These are phyloP conservation scores for Nomada flava DNA, from an alignment of 2,888 invertebrate species.

Conservation along the genomic window DNA sequence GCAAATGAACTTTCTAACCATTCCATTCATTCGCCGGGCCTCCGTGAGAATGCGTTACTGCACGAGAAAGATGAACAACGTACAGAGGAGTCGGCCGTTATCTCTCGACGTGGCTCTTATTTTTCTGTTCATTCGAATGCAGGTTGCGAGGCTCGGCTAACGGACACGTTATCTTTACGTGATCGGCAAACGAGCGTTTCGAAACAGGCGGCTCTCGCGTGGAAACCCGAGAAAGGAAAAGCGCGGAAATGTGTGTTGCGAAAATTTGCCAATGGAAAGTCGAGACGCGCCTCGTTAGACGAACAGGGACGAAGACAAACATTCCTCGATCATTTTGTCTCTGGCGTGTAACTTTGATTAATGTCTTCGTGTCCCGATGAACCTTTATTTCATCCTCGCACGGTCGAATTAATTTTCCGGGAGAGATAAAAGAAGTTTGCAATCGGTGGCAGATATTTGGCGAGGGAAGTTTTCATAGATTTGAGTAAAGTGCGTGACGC, in stretches of 20 bases:
- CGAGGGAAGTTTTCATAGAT: not conserved
- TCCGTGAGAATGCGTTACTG: constrained; percentile 48
- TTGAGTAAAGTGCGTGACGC: constrained; percentile 9
- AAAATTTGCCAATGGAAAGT: constrained; percentile 29
- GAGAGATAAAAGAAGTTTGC: too few species aligned
- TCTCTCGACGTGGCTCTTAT: constrained; percentile 48
- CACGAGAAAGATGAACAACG: constrained; percentile 22
- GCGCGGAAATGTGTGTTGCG: constrained; percentile 27
- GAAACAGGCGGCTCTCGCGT: constrained; percentile 52
- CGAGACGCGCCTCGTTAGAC: not conserved
- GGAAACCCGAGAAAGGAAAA: constrained; percentile 48
- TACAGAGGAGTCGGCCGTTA: constrained; percentile 39
- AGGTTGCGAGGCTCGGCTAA: constrained; percentile 46
- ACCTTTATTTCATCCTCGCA: too few species aligned
- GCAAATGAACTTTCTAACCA: constrained; percentile 60
- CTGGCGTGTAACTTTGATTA: too few species aligned
- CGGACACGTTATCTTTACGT: constrained; percentile 57
- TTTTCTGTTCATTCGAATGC: constrained; percentile 62
- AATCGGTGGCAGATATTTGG: not conserved
- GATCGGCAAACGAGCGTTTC: constrained; percentile 57
- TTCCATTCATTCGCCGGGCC: constrained; percentile 46
- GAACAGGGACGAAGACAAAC: too few species aligned
- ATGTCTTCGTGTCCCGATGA: too few species aligned
- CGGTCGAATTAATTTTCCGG: too few species aligned
- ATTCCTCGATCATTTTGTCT: too few species aligned